Evolutionary conservation across 2,888 invertebrate species (phyloP), one percentile per base, ranked within the genome.

Genomic region (Tupiocoris notatus): DNA sequence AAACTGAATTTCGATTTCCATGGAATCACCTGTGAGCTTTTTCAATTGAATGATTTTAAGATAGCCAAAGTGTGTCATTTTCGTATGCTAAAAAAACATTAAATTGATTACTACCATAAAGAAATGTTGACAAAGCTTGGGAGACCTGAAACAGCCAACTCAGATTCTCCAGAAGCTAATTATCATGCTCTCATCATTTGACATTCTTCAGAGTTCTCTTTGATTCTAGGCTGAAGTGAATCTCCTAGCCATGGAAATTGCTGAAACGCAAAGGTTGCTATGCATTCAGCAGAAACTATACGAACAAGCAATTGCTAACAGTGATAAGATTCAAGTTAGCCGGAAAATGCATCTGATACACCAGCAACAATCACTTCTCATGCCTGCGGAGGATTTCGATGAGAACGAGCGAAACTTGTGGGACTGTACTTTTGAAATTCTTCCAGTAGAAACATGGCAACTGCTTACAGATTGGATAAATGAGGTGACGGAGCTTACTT

Each of bases 341-440:
- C 24, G 54, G 23, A 73, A 73, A 73, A 56, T 73, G 56, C 62
- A 7, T 1, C 54, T 63, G 21, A 3, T 62, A 21, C 17, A 62
- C 12, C 63, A 61, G 6, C 73, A 54, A 24, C 54, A 59, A n/a
- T 7, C 24, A 9, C 12, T 1, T 2, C 58, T 59, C 57, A 24
- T 9, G 1, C 9, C 2, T 0, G 21, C 24, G 9, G 62, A 63
- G 1, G 73, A 73, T 22, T 39, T 17, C 23, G 73, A 63, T 54
- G 61, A 39, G 21, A 7, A 25, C 39, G n/a, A n/a, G n/a, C n/a
- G n/a, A n/a, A 24, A 54, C 22, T 39, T 73, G 39, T 73, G 73
- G 73, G 24, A 39, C 24, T 73, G 61, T 39, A 21, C 73, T 2
- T 24, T 63, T 6, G 73, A 73, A 63, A 39, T 73, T n/a, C 62